Conservation (phyloP, 2,797 vertebrate genomes). For the Pseudochromis fuscus region DNA sequence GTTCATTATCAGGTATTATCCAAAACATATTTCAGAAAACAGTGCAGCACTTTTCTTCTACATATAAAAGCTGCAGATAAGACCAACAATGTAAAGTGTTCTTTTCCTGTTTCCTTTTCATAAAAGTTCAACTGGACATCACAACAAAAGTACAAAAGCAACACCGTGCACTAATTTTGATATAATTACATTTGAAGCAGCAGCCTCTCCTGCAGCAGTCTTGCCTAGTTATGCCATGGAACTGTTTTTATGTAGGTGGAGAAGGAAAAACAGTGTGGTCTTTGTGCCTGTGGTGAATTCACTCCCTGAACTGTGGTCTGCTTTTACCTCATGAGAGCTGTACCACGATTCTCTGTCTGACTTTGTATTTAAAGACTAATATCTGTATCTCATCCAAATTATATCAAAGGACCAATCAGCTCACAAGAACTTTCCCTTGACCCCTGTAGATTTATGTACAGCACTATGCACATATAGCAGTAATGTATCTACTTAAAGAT, state of each 20-base stretch:
- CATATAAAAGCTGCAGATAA: constrained; percentile 42
- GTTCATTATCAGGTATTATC: constrained; percentile 54
- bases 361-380: background rate
- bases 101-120: constrained; percentile 44
- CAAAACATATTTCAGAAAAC: constrained; percentile 35
- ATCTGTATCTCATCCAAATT: constrained; percentile 4
- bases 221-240: constrained; percentile 18
- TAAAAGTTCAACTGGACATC: constrained; percentile 15
- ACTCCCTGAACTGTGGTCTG: constrained; percentile 46
- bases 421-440: constrained; percentile 1
- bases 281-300: constrained; percentile 64
- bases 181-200: constrained; percentile 39
- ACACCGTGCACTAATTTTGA: constrained; percentile 19
- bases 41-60: constrained; percentile 31
- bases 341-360: constrained; percentile 13
- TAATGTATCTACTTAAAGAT: background rate
- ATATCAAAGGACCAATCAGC: background rate
- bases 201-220: constrained; percentile 26
- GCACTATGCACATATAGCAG: background rate
- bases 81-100: constrained; percentile 33
- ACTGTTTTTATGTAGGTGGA: constrained; percentile 40
- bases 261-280: constrained; percentile 55
- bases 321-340: constrained; percentile 24
- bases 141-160: constrained; percentile 23
- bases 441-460: background rate